Evolutionary conservation across 1,140 invertebrate species (phyloP), one percentile per base, ranked within the genome.

Genomic region (Drosophila miranda): DNA sequence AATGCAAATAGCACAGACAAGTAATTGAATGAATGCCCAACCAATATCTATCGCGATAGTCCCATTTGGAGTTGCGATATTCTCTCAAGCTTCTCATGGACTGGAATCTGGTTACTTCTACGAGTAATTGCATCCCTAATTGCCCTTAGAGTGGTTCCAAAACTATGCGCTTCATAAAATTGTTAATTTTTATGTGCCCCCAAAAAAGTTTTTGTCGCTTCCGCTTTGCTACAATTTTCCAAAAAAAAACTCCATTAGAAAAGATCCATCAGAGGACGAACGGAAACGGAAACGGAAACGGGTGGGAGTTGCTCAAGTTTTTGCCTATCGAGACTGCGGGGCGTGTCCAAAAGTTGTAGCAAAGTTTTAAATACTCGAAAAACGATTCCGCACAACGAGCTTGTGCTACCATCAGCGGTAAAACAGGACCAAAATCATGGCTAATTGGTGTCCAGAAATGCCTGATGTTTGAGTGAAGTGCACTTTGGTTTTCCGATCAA

Each of bases 311-410:
- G 9, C 14, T 16, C 14, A 57, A 69, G 28, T 67, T 63, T 38
- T 2, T 34, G 44, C 53, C 63, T 48, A 68, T 71, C 55, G 28
- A 1, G 6, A 13, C 2, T 21, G 26, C 21, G 19, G 44, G 61
- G 34, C 44, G 52, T 62, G 51, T 26, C 28, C 55, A 45, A 21
- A 82, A 75, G 53, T 82, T 52, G 57, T 71, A 58, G 54, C 55
- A 79, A 82, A 82, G 70, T 82, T 82, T 56, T 71, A 63, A 71
- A 82, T 75, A 38, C 79, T 68, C 42, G 48, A 68, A 68, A 55
- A 68, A 38, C 61, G 30, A 41, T 41, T 13, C 11, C 34, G 4
- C 34, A n/a, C 11, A 19, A 13, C 21, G n/a, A 21, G 43, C 28
- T 26, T 30, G 11, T 14, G 13, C 16, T 46, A 38, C 49, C n/a